A percentile compares a stretch with the other conserved stretches of the same genome.
Conservation (phyloP, 2,113 vertebrate species). For the Anseranas semipalmata region DNA sequence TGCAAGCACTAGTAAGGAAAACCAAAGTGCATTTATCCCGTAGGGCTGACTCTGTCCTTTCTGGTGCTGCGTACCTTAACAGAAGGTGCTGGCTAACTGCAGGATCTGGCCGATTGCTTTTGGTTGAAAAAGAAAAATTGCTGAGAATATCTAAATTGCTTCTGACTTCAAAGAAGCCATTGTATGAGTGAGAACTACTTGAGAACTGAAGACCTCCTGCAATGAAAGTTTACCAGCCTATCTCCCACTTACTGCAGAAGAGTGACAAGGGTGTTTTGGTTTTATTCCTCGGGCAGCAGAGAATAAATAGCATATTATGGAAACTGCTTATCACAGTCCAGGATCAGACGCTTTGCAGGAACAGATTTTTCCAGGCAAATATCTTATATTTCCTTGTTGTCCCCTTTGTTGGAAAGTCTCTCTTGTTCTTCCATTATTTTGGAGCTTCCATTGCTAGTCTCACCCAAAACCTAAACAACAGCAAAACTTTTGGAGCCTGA, state of each 20-base stretch:
- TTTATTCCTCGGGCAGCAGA: background rate
- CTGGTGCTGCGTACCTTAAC: background rate
- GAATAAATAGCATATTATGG: background rate
- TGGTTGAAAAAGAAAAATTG: background rate
- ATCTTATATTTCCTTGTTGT: background rate
- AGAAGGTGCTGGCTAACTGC: background rate
- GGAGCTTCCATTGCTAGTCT: background rate
- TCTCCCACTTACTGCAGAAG: background rate
- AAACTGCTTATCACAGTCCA: background rate
- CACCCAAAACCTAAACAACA: background rate
- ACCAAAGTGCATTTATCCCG: background rate
- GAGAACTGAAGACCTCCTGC: background rate
- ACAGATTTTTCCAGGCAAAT: background rate
- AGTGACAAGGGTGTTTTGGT: too few relatives aligned
- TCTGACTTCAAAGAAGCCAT: background rate
- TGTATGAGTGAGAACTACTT: rapidly evolving
- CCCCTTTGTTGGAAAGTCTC: background rate
- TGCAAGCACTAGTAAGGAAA: background rate
- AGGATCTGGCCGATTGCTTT: background rate
- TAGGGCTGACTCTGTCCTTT: background rate
- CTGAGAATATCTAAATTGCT: background rate
- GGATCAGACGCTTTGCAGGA: background rate
- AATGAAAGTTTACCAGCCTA: rapidly evolving
- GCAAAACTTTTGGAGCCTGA: background rate
- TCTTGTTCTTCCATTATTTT: background rate